phyloP scores from a whole-genome alignment of 1,140 invertebrate genomes.

The Drosophila kepulauana region DNA sequence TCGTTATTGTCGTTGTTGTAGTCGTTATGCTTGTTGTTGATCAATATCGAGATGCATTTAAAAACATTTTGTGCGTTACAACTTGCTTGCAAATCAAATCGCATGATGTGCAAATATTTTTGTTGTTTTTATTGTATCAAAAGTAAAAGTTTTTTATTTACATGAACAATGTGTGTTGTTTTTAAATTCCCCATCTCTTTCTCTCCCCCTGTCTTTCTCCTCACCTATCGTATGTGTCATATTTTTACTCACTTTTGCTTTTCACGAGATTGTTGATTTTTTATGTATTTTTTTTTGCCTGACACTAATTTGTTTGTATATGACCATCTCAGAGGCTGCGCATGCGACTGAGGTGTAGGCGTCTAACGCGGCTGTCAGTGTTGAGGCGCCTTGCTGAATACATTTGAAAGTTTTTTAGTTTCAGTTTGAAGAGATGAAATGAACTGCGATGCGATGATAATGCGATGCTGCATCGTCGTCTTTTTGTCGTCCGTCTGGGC shows the following conservation, averaged over 20 bases:
- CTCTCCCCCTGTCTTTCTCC: neutral
- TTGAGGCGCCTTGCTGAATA: constrained; percentile 23
- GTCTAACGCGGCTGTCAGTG: constrained; percentile 31
- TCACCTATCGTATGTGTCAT: constrained; percentile 58
- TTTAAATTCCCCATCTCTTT: constrained; percentile 34
- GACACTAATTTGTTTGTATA: constrained; percentile 63
- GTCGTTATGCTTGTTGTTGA: constrained; percentile 5
- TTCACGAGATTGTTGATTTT: constrained; percentile 42
- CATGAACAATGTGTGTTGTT: constrained; percentile 48
- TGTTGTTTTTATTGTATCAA: constrained; percentile 23
- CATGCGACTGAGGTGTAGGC: constrained; percentile 54
- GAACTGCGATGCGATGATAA: constrained; percentile 31
- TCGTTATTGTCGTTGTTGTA: constrained; percentile 9
- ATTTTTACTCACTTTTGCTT: constrained; percentile 72
- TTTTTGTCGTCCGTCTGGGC: constrained; percentile 44
- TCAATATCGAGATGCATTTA: constrained; percentile 51
- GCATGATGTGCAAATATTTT: constrained; percentile 78
- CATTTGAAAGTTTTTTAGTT: constrained; percentile 66
- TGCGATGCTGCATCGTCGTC: constrained; percentile 30
- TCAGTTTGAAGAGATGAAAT: constrained; percentile 8
- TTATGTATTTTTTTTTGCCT: constrained; percentile 11
- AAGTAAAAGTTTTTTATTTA: constrained; percentile 81
- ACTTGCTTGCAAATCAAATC: constrained; percentile 71
- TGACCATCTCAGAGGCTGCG: constrained; percentile 47
- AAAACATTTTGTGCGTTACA: constrained; percentile 54